Base-by-base conservation (phyloP, 2,113 vertebrate species). In the Lophura nycthemera region DNA sequence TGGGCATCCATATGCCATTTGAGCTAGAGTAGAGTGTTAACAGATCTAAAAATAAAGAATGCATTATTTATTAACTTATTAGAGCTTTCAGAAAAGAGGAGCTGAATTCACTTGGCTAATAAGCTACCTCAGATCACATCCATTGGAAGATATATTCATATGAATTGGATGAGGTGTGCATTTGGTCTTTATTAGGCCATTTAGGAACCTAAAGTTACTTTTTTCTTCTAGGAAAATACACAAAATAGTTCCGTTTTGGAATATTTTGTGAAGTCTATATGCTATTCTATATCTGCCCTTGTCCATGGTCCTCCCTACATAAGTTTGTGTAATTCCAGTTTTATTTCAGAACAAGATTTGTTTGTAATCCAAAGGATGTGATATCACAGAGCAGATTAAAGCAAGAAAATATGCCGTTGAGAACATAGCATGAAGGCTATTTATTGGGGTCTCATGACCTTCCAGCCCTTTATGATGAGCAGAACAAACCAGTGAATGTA, bases 31-130 rank as follows among this genome's bases (percentile, higher is more conserved):
- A 40, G 54, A 77, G 48, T 65, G 77, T 65, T 92, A 92, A 89
- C 42, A 83, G 48, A 54, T 45, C 66, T 78, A 85, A 91, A 94
- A 93, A 91, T 84, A 91, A 84, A 42, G 32, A 69, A 36, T 60
- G 6, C 29, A 56, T 89, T 89, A 71, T 89, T 91, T 78, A 82
- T 74, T 67, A 42, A 64, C 54, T 47, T 72, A 81, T 13, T 67
- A 75, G 47, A 75, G 38, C 38, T 78, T 89, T 87, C 52, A 30
- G 38, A 90, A 73, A 75, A 34, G 40, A 69, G 8, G 38, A 84
- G 3, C 9, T 59, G 73, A 81, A 63, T 59, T 30, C 0, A 0
- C 78, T 82, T 91, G 59, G 14, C n/a, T 89, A 71, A 84, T 74
- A 86, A 86, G 45, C 30, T 56, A 14, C n/a, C 65, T 40, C 40